Percentiles rank a stretch among this genome's conserved stretches.
phyloP scores from a whole-genome alignment of 2,888 invertebrate genomes.

The Ornithoptera alexandrae region DNA sequence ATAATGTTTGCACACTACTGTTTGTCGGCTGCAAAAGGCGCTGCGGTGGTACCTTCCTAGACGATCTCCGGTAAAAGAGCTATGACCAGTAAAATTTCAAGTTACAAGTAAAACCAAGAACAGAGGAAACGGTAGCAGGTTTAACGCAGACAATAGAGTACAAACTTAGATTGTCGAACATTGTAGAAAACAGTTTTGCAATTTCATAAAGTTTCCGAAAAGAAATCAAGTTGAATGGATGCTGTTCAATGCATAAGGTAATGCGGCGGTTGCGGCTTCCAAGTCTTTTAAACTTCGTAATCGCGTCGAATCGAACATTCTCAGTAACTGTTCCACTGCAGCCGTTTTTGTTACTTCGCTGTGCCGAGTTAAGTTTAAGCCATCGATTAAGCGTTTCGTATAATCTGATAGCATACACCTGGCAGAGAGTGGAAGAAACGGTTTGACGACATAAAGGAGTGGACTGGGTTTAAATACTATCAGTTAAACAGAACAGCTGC shows the following conservation, averaged over 20 bases:
- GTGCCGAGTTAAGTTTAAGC: neutral
- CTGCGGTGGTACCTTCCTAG: too few species aligned
- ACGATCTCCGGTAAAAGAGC: too few species aligned
- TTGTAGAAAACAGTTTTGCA: constrained; percentile 33
- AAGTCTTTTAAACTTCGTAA: constrained; percentile 39
- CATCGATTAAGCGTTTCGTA: too few species aligned
- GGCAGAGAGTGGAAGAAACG: too few species aligned
- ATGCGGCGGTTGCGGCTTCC: constrained; percentile 37
- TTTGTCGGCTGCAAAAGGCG: too few species aligned
- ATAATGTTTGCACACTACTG: too few species aligned
- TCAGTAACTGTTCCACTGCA: constrained; percentile 47
- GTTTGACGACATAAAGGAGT: too few species aligned
- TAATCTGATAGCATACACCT: too few species aligned
- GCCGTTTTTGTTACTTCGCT: neutral
- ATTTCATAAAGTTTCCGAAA: constrained; percentile 35
- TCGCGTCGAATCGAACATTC: constrained; percentile 51
- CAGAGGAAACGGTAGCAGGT: neutral
- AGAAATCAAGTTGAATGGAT: constrained; percentile 35
- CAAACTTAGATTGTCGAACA: constrained; percentile 18
- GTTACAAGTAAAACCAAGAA: neutral
- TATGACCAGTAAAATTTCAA: neutral
- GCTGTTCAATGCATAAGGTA: constrained; percentile 47
- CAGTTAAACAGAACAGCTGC: too few species aligned
- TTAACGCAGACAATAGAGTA: constrained; percentile 1
- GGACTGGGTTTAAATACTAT: too few species aligned